Base-by-base conservation (phyloP, 2,113 vertebrate species). In the Paradoxurus hermaphroditus region DNA sequence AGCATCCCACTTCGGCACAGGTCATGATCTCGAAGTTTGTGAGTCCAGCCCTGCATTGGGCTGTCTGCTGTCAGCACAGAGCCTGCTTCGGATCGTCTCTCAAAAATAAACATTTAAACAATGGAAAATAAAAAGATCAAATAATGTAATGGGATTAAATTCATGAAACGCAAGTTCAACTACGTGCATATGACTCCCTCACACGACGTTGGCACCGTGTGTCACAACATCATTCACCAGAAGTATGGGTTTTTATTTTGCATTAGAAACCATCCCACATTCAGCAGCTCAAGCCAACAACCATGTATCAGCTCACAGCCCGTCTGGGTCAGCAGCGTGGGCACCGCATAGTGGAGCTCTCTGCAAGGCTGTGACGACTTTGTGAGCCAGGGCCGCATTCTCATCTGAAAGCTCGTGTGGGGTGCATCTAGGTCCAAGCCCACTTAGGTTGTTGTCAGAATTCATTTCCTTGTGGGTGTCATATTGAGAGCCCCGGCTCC, bases 171-270 rank as follows among this genome's bases (percentile, higher is more conserved):
- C n/a, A 72, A 8, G 8, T n/a, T 68, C 63, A 18, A 7, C 27
- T n/a, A 1, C 11, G 29, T 27, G 2, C 65, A 27, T 18, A 12
- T 72, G 36, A 44, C 34, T 10, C 29, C 29, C 19, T 49, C 44
- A 13, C 9, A 18, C 0, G 5, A 31, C 39, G 27, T 14, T 5
- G 19, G 12, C 2, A 27, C 13, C 1, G 11, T 44, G 39, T 8
- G 36, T 44, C 75, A 36, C 12, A 70, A 34, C 7, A 16, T 18
- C 1, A 3, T 27, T 7, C n/a, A 31, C 36, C 18, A 14, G 16
- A 56, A 7, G 2, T 25, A 18, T 11, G 27, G n/a, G 44, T 23
- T 81, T 39, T 91, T 53, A 51, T 41, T 81, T 51, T 81, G n/a
- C 3, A 1, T 41, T 14, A 39, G 11, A 39, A 53, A 53, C 53